phyloP scores from a whole-genome alignment of 2,888 invertebrate species.

The Cepaea hortensis region DNA sequence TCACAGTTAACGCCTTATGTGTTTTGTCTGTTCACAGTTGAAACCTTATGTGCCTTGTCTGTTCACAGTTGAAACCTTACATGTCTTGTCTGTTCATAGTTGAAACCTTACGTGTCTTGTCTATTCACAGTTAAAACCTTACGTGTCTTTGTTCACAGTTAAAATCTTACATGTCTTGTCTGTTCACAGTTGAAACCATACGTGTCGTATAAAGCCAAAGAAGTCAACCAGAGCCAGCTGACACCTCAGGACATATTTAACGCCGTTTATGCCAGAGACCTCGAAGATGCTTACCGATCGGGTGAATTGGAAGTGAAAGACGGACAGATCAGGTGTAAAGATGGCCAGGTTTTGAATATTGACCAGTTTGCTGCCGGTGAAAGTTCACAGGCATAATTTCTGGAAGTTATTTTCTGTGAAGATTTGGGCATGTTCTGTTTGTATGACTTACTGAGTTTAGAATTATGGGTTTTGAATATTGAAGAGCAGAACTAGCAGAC shows the following conservation, averaged over 20 bases:
- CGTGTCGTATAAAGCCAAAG: conserved; percentile 89
- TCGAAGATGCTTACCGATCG: conserved; percentile 84
- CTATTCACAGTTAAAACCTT: too few relatives aligned
- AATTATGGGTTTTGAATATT: too few relatives aligned
- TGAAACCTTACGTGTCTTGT: too few relatives aligned
- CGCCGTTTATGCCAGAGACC: conserved; percentile 87
- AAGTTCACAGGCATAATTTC: neutral
- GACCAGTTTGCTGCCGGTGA: neutral
- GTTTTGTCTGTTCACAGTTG: too few relatives aligned
- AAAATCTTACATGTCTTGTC: neutral
- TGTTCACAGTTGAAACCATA: conserved; percentile 88
- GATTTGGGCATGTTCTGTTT: too few relatives aligned
- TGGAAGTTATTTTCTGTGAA: too few relatives aligned
- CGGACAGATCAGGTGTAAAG: conserved; percentile 37
- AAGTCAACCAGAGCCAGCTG: conserved; percentile 87
- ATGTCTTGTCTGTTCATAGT: conserved; percentile 80
- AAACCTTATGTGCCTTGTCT: neutral
- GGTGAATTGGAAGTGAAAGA: conserved; percentile 77
- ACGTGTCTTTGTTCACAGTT: too few relatives aligned
- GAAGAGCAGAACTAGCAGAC: too few relatives aligned
- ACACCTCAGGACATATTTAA: conserved; percentile 88
- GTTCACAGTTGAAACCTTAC: conserved; percentile 88
- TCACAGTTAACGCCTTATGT: too few relatives aligned
- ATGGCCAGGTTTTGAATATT: conserved; percentile 31
- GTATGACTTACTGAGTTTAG: too few relatives aligned